Percentiles rank a stretch among this genome's conserved stretches.
Evolutionary conservation across 2,797 vertebrate genomes (phyloP).

Genomic region (Sorex maritimensis): DNA sequence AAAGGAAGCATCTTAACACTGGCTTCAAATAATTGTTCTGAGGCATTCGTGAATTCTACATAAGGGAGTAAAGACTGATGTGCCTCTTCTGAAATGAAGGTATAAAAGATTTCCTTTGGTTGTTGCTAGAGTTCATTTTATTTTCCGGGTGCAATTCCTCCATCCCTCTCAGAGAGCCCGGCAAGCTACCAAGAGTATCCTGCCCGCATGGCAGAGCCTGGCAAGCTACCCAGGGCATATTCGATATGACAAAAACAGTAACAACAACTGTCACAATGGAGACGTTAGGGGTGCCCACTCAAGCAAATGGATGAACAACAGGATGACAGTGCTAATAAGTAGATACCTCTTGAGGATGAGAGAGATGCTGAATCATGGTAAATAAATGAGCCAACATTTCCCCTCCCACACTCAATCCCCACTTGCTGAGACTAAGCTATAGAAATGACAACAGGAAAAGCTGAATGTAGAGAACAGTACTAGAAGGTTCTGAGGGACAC

Average conservation of each 20-base stretch:
- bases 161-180: too few relatives aligned
- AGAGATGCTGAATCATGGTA: slow-evolving; percentile 18
- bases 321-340: background rate
- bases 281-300: too few relatives aligned
- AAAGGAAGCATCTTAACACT: slow-evolving; percentile 14
- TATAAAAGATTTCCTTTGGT: background rate
- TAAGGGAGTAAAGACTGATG: slow-evolving; percentile 17
- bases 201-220: too few relatives aligned
- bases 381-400: background rate
- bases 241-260: too few relatives aligned
- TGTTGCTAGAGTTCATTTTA: too few relatives aligned
- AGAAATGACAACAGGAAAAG: background rate
- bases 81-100: background rate
- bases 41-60: slow-evolving; percentile 34
- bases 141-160: too few relatives aligned
- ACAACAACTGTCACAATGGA: too few relatives aligned
- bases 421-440: background rate
- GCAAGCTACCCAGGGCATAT: too few relatives aligned
- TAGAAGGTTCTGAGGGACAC: background rate
- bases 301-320: too few relatives aligned
- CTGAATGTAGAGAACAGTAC: background rate
- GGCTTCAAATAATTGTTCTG: slow-evolving; percentile 45
- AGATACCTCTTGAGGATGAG: slow-evolving; percentile 22
- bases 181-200: too few relatives aligned
- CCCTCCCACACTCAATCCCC: background rate